Percentiles rank a stretch among this genome's conserved stretches.
These are phyloP conservation scores for Scaptomyza caliginosa DNA, from an alignment of 2,888 invertebrate genomes.

Conservation along the genomic window DNA sequence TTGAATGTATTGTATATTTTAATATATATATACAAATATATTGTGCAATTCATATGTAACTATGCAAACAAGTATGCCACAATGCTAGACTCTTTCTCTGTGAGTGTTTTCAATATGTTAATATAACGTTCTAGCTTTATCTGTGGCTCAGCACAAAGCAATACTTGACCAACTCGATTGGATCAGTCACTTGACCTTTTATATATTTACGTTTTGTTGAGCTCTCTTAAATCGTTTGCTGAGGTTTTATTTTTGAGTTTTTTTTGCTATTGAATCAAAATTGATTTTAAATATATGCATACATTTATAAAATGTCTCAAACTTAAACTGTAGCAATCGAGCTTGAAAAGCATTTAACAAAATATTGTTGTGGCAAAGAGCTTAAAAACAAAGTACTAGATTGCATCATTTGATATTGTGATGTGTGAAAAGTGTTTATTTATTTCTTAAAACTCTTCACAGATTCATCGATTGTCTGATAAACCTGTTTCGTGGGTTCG, in stretches of 20 bases:
- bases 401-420: too few species aligned
- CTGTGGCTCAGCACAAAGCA: conserved; percentile 27
- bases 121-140: conserved; percentile 38
- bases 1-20: conserved; percentile 3
- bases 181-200: background rate
- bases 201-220: background rate
- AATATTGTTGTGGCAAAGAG: too few species aligned
- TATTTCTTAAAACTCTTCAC: background rate
- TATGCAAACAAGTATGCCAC: conserved; percentile 36
- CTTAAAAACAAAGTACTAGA: too few species aligned
- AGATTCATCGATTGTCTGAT: conserved; percentile 82
- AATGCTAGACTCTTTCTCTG: background rate
- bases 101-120: conserved; percentile 53
- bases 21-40: conserved; percentile 5
- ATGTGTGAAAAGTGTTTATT: too few species aligned
- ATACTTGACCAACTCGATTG: background rate
- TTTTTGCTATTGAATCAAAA: too few species aligned
- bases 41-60: conserved; percentile 30
- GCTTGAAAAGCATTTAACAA: too few species aligned
- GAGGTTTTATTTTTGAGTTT: background rate
- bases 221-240: background rate
- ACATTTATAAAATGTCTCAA: too few species aligned
- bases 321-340: too few species aligned
- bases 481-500: conserved; percentile 97
- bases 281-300: too few species aligned